phyloP scores from a whole-genome alignment of 2,797 vertebrate species.

The Oryzias sinensis region DNA sequence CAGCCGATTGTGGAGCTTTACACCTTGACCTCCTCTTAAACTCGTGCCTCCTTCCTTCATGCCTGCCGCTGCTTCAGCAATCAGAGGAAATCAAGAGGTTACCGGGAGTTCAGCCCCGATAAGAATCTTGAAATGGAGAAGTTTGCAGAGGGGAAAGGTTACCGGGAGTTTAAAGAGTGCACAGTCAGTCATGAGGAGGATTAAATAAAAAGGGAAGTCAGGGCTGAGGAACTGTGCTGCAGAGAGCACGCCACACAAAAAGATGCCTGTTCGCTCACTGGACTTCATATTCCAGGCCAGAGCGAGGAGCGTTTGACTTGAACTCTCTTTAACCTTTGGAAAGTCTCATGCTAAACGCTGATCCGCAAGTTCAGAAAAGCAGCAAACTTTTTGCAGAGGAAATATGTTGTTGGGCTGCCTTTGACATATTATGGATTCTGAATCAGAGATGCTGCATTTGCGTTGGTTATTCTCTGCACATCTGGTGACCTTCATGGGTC shows the following conservation, averaged over 20 bases:
- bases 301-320: slow-evolving; percentile 51
- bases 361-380: slow-evolving; percentile 13
- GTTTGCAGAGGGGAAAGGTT: slow-evolving; percentile 80
- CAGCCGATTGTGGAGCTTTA: slow-evolving; percentile 74
- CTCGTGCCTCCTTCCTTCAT: slow-evolving; percentile 67
- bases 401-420: slow-evolving; percentile 13
- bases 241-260: slow-evolving; percentile 70
- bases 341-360: slow-evolving; percentile 29
- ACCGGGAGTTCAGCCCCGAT: slow-evolving; percentile 77
- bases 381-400: slow-evolving; percentile 10
- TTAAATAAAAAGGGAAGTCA: slow-evolving; percentile 75
- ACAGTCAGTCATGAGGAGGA: slow-evolving; percentile 76
- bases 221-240: slow-evolving; percentile 58
- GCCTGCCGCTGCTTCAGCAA: slow-evolving; percentile 63
- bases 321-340: slow-evolving; percentile 68
- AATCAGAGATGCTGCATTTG: slow-evolving; percentile 29
- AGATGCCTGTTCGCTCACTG: slow-evolving; percentile 63
- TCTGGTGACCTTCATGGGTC: slow-evolving; percentile 68
- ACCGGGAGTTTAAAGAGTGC: slow-evolving; percentile 77
- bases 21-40: slow-evolving; percentile 77
- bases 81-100: slow-evolving; percentile 77
- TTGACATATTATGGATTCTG: slow-evolving; percentile 23
- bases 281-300: slow-evolving; percentile 57
- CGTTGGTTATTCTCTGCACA: slow-evolving; percentile 38
- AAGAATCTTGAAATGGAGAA: slow-evolving; percentile 81